These are phyloP conservation scores for Colaptes auratus DNA, from an alignment of 2,113 vertebrate species.

Conservation along the genomic window DNA sequence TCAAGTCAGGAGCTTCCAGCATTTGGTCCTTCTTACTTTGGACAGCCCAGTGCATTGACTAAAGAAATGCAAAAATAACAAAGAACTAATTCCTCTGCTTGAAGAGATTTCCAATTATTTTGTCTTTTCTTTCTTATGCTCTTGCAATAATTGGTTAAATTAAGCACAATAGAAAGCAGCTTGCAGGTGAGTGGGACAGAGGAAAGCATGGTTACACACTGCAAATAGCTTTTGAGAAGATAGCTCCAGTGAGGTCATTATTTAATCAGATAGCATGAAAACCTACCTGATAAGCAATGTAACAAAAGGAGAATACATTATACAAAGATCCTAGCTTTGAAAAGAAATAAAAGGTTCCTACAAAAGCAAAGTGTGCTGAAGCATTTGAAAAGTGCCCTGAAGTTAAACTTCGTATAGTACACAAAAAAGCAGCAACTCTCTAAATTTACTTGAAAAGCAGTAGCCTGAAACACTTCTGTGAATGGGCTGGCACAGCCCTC, in stretches of 20 bases:
- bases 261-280: background rate
- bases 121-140: background rate
- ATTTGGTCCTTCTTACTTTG: slow-evolving; percentile 90
- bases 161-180: background rate
- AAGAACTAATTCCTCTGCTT: background rate
- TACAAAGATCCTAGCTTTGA: background rate
- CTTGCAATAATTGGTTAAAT: background rate
- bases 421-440: background rate
- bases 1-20: slow-evolving; percentile 81
- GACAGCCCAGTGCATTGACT: slow-evolving; percentile 98
- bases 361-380: background rate
- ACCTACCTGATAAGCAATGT: background rate
- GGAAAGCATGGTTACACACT: background rate
- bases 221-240: background rate
- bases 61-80: slow-evolving; percentile 17
- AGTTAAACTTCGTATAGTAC: background rate
- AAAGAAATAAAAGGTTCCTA: background rate
- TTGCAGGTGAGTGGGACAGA: background rate
- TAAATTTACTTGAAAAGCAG: background rate
- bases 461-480: background rate
- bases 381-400: background rate
- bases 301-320: background rate
- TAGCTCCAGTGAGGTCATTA: background rate
- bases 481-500: background rate
- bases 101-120: background rate